Percentiles rank a stretch among this genome's conserved stretches.
phyloP scores from a whole-genome alignment of 1,140 invertebrate species.

The Macrobrachium nipponense region DNA sequence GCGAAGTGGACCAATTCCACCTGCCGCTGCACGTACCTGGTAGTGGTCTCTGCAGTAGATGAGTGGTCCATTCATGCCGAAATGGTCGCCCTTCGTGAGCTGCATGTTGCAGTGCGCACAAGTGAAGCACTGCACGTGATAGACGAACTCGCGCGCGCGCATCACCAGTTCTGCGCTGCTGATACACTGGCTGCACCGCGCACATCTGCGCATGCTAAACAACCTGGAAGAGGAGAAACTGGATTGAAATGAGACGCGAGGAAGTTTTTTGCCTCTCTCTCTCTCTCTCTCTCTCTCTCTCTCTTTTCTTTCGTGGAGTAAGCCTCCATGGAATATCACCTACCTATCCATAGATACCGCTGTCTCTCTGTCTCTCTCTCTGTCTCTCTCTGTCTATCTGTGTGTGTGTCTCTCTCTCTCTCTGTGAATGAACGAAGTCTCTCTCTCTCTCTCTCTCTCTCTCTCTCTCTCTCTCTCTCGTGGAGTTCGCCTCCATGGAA shows the following conservation, averaged over 20 bases:
- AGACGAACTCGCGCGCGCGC: constrained; percentile 87
- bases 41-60: constrained; percentile 65
- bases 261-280: too few relatives aligned
- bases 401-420: too few relatives aligned
- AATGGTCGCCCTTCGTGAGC: constrained; percentile 82
- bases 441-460: neutral
- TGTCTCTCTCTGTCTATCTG: too few relatives aligned
- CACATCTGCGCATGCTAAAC: constrained; percentile 58
- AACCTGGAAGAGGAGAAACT: constrained; percentile 30
- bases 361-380: too few relatives aligned
- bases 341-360: too few relatives aligned
- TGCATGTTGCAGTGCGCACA: constrained; percentile 83
- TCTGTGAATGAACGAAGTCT: too few relatives aligned
- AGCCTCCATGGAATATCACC: too few relatives aligned
- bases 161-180: constrained; percentile 92
- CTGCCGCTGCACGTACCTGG: constrained; percentile 32
- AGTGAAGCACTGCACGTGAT: constrained; percentile 91
- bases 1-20: neutral
- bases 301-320: too few relatives aligned
- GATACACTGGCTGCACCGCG: constrained; percentile 77
- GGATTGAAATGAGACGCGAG: neutral
- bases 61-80: constrained; percentile 76
- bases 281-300: too few relatives aligned
- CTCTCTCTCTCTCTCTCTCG: neutral
- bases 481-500: neutral